Percentiles rank a stretch among this genome's conserved stretches.
Conservation (phyloP, 2,888 invertebrate species). For the Allygus modestus region DNA sequence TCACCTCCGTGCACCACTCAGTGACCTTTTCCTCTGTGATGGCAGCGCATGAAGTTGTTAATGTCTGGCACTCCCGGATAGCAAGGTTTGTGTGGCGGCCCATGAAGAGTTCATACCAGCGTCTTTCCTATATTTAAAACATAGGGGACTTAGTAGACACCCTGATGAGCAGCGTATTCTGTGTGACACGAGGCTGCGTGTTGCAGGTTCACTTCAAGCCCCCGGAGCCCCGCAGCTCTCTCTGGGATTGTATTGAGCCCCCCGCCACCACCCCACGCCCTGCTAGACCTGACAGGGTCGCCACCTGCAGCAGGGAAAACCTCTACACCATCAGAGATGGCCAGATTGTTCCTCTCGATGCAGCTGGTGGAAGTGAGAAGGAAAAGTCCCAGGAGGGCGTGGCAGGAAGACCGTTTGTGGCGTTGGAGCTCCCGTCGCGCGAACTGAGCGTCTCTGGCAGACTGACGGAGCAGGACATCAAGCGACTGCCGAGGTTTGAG, state of each 20-base stretch:
- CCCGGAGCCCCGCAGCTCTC: neutral
- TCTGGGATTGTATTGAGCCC: slow-evolving; percentile 5
- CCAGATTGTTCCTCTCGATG: slow-evolving; percentile 51
- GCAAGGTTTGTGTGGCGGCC: neutral
- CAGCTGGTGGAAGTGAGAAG: no score
- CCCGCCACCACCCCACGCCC: neutral
- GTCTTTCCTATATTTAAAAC: no score
- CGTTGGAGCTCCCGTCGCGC: neutral
- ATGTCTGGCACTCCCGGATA: neutral
- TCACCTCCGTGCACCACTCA: neutral
- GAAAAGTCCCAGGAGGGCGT: neutral
- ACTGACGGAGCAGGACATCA: slow-evolving; percentile 67
- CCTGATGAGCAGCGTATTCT: no score
- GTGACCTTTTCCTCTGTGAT: neutral
- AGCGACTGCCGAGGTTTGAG: slow-evolving; percentile 68
- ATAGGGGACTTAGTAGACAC: no score
- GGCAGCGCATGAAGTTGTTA: neutral
- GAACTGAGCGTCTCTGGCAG: slow-evolving; percentile 15
- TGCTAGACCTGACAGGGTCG: neutral
- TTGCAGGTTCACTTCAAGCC: neutral
- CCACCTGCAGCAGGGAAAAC: slow-evolving; percentile 51
- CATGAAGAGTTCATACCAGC: neutral
- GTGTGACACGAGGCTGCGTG: no score
- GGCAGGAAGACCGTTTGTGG: slow-evolving; percentile 47
- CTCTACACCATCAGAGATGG: slow-evolving; percentile 59